Evolutionary conservation across 1,140 invertebrate genomes (phyloP), one percentile per base, ranked within the genome.

Genomic region (Belonocnema kinseyi): DNA sequence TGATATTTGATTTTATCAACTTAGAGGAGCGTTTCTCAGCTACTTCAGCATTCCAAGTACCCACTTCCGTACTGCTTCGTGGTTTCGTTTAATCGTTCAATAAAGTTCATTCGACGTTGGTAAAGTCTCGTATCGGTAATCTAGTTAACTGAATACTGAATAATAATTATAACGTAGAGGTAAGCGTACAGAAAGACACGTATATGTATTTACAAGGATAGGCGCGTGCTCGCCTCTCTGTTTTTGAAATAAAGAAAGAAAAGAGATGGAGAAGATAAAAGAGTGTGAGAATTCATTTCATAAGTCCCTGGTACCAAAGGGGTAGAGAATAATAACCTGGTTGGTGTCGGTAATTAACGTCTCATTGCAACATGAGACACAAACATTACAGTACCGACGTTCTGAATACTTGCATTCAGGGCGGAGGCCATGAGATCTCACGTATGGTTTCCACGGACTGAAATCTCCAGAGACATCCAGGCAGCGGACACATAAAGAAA

Each of bases 231-330:
- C 61, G 26, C 26, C 21, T 46, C 61, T 40, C 61, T 75, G 78
- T 80, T 77, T 80, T 80, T 54, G 79, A 83, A 88, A 89, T 87
- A 89, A 88, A 86, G 77, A 88, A 66, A 66, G 61, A 66, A 66
- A 78, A 77, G 81, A 87, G 84, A 89, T 85, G 81, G 74, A 40
- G 76, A 86, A 82, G 85, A 90, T 85, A 87, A 85, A 56, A 72
- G 61, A 87, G 85, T 89, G 88, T 91, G 89, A 90, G 88, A 90
- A 90, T 88, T 90, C 79, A 90, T 90, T 91, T 90, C 88, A 85
- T 86, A 89, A 90, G 85, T 66, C 79, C 84, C 85, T 80, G 84
- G 85, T 84, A 86, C 70, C 40, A 70, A 54, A 33, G 77, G 76
- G 77, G 82, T 82, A 82, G 81, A 75, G 81, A 88, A 88, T 90